phyloP scores from a whole-genome alignment of 1,140 invertebrate species.

The Brachionus paranguensis region DNA sequence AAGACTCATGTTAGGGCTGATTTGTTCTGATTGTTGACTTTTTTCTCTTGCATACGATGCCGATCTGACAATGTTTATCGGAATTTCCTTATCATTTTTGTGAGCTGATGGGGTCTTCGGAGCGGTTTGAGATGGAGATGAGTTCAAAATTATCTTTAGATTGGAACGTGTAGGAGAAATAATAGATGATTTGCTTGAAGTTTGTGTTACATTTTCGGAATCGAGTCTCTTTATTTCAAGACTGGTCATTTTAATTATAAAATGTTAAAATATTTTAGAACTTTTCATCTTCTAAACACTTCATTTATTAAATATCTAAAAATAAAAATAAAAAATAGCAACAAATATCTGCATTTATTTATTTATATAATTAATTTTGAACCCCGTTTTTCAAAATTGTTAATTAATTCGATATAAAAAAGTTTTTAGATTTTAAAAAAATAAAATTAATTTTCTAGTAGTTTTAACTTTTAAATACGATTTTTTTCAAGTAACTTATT shows the following conservation, averaged over 20 bases:
- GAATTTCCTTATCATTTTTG: slow-evolving; percentile 17
- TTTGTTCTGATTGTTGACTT: neutral
- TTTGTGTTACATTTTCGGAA: neutral
- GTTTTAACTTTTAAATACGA: neutral
- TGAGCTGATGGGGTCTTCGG: neutral
- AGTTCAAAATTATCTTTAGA: neutral
- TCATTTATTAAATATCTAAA: neutral
- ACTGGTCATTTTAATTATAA: neutral
- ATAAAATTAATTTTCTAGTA: neutral
- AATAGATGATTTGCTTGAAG: neutral
- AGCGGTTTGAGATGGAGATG: neutral
- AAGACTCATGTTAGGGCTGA: neutral
- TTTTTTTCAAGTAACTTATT: neutral
- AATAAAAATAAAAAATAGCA: neutral
- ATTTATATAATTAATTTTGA: neutral
- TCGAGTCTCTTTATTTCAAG: slow-evolving; percentile 5
- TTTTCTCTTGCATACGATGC: neutral
- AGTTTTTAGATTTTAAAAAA: neutral
- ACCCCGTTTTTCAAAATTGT: neutral
- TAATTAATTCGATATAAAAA: no score
- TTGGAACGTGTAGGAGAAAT: neutral
- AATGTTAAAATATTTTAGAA: neutral
- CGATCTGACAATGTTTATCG: neutral
- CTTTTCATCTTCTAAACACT: neutral
- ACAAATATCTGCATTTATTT: neutral